Evolutionary conservation across 2,888 invertebrate species (phyloP).

Genomic region (Drosophila falleni): DNA sequence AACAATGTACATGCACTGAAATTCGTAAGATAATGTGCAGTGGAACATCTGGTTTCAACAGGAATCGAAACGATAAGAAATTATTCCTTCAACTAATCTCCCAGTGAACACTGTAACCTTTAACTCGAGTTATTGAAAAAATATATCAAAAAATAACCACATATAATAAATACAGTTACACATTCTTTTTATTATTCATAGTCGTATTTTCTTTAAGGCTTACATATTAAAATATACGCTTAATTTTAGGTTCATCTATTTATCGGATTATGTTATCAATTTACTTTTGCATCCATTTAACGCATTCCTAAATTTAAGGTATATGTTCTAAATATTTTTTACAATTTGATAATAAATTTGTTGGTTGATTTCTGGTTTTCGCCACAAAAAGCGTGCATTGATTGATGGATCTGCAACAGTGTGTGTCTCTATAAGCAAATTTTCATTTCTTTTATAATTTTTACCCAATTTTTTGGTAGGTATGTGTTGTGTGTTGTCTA

Average conservation of each 20-base stretch:
- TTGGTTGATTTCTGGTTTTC: constrained; percentile 7
- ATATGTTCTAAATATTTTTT: constrained; percentile 49
- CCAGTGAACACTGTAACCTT: no score
- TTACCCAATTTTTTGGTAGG: constrained; percentile 34
- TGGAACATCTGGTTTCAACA: background rate
- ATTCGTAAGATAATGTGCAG: constrained; percentile 8
- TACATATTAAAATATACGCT: constrained; percentile 81
- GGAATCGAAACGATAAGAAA: background rate
- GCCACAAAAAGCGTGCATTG: constrained; percentile 65
- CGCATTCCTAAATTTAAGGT: constrained; percentile 60
- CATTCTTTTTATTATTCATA: constrained; percentile 73
- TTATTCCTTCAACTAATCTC: background rate
- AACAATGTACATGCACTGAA: constrained; percentile 1
- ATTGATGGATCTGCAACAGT: constrained; percentile 57
- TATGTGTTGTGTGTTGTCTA: constrained; percentile 31
- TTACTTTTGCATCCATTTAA: constrained; percentile 44
- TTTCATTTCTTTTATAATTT: constrained; percentile 26
- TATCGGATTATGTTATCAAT: constrained; percentile 71
- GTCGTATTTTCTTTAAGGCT: constrained; percentile 81
- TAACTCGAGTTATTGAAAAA: no score
- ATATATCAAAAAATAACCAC: background rate
- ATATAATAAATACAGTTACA: constrained; percentile 56
- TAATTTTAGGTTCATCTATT: constrained; percentile 73
- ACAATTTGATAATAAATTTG: constrained; percentile 56
- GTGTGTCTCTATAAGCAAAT: constrained; percentile 39